Evolutionary conservation across 2,888 invertebrate species (phyloP).

Genomic region (Halictus ligatus): DNA sequence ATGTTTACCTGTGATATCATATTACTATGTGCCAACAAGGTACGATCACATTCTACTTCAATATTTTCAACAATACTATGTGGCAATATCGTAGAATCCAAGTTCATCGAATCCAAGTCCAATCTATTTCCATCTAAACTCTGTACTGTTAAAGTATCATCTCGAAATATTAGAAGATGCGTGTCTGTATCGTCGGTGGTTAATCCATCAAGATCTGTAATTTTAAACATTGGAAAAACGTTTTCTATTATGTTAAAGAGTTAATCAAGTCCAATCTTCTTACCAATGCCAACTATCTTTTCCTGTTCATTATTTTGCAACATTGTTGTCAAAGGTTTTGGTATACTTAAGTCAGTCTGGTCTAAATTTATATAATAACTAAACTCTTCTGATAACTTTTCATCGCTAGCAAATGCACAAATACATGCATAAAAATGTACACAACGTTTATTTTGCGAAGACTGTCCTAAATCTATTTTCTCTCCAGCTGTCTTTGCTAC

Average conservation of each 20-base stretch:
- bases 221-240: slow-evolving; percentile 16
- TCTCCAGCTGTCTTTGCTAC: slow-evolving; percentile 70
- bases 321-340: slow-evolving; percentile 71
- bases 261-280: slow-evolving; percentile 28
- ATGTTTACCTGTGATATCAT: slow-evolving; percentile 78
- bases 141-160: slow-evolving; percentile 79
- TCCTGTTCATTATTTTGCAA: slow-evolving; percentile 75
- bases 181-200: slow-evolving; percentile 79
- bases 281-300: slow-evolving; percentile 81
- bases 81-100: slow-evolving; percentile 78
- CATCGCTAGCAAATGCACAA: slow-evolving; percentile 89
- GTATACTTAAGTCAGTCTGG: slow-evolving; percentile 76
- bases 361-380: slow-evolving; percentile 86
- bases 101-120: slow-evolving; percentile 79
- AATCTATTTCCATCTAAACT: slow-evolving; percentile 77
- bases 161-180: slow-evolving; percentile 79
- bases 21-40: slow-evolving; percentile 75
- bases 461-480: slow-evolving; percentile 70
- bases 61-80: slow-evolving; percentile 77
- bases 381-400: slow-evolving; percentile 87
- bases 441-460: slow-evolving; percentile 85
- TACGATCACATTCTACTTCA: slow-evolving; percentile 76
- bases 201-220: slow-evolving; percentile 78
- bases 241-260: background rate
- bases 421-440: slow-evolving; percentile 90